Evolutionary conservation across 2,113 vertebrate species (phyloP).

Genomic region (Leucosticte australis): DNA sequence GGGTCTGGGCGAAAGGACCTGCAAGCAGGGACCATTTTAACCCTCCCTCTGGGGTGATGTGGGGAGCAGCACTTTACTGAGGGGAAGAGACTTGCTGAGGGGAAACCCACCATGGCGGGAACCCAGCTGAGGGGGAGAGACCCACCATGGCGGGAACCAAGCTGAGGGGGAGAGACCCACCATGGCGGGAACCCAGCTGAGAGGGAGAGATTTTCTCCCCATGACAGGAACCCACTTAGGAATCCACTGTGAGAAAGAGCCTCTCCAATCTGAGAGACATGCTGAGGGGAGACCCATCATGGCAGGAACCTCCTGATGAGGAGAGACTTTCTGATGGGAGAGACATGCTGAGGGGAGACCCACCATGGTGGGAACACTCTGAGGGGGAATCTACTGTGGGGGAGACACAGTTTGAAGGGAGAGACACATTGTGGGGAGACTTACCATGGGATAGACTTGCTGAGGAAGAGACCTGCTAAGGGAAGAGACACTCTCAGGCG

Average conservation of each 20-base stretch:
- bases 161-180: not conserved
- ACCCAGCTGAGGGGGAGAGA: not conserved
- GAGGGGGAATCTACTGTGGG: not conserved
- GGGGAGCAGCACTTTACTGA: not conserved
- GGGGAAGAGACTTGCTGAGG: not conserved
- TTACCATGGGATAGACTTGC: not conserved
- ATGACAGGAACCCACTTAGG: not conserved
- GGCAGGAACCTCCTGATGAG: fast-evolving
- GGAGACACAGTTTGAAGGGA: not conserved
- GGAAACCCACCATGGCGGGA: not conserved
- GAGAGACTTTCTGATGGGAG: not conserved
- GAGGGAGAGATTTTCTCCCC: not conserved
- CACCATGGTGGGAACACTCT: fast-evolving
- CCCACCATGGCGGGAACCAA: fast-evolving
- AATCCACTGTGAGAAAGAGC: not conserved
- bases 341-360: not conserved
- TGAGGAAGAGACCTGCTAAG: not conserved
- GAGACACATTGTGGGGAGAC: fast-evolving
- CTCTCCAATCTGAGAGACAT: not conserved
- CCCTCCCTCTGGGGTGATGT: no score
- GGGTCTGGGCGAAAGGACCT: not conserved
- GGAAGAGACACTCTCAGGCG: not conserved
- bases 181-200: not conserved
- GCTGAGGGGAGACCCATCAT: not conserved
- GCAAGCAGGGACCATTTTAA: not conserved